Conservation (phyloP, 2,797 vertebrate genomes). For the Tiaroga cobitis region DNA sequence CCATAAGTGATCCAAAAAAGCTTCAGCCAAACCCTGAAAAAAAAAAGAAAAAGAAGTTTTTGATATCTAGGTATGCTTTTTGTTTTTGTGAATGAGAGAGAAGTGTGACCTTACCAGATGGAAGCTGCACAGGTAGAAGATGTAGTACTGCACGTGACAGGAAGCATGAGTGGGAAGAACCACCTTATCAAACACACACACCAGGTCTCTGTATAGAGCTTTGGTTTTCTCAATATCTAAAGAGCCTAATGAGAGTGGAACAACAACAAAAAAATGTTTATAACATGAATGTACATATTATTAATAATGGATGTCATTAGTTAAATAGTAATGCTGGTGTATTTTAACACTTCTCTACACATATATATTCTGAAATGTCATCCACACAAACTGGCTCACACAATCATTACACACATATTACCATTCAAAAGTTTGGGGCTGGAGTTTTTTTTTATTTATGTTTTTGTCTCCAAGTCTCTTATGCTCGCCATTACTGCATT, state of each 20-base stretch:
- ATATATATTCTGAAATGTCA: background rate
- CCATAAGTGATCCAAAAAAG: conserved; percentile 95
- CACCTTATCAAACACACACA: conserved; percentile 90
- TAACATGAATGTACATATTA: background rate
- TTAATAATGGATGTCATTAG: background rate
- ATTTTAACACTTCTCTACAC: background rate
- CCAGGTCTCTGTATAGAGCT: conserved; percentile 87
- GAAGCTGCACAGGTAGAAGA: conserved; percentile 97
- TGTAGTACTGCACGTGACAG: conserved; percentile 88
- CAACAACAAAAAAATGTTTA: background rate
- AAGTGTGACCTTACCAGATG: conserved; percentile 83
- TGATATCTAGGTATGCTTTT: background rate
- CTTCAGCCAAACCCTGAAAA: conserved; percentile 88
- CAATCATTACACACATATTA: background rate
- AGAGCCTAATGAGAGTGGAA: conserved; percentile 71
- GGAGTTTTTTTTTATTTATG: background rate
- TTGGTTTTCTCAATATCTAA: conserved; percentile 84
- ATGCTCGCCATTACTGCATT: background rate
- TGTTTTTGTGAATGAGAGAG: background rate
- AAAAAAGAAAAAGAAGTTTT: background rate
- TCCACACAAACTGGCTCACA: background rate
- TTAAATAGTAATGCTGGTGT: background rate
- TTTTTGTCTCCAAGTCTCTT: background rate
- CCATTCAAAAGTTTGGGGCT: background rate
- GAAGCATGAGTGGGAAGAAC: conserved; percentile 93